phyloP scores from a whole-genome alignment of 2,113 vertebrate genomes.

The Prochilodus magdalenae region DNA sequence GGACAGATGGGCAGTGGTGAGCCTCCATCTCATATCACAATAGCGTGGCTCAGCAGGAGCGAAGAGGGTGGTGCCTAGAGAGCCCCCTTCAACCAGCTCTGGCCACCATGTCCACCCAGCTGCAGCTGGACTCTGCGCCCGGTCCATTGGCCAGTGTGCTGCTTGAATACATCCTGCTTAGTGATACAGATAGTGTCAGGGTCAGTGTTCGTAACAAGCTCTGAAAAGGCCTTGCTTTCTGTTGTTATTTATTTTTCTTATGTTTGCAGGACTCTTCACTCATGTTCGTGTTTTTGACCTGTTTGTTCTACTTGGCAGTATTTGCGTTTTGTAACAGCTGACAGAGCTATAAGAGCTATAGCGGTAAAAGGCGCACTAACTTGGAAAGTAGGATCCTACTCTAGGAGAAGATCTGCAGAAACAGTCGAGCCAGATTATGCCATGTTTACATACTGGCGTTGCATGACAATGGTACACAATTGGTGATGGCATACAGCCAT shows the following conservation, averaged over 20 bases:
- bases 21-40: slow-evolving; percentile 49
- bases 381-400: too few relatives aligned
- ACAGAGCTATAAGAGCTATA: too few relatives aligned
- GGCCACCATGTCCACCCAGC: slow-evolving; percentile 2
- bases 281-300: too few relatives aligned
- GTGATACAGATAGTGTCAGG: neutral
- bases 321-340: too few relatives aligned
- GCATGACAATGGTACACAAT: too few relatives aligned
- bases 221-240: neutral
- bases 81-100: neutral
- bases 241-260: neutral
- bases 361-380: too few relatives aligned
- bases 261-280: too few relatives aligned
- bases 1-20: slow-evolving; percentile 54
- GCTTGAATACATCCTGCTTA: slow-evolving; percentile 4
- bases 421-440: too few relatives aligned
- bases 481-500: too few relatives aligned
- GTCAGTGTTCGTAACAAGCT: neutral
- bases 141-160: neutral
- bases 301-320: too few relatives aligned
- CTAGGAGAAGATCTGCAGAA: too few relatives aligned
- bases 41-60: slow-evolving; percentile 48
- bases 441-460: too few relatives aligned
- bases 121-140: slow-evolving; percentile 22
- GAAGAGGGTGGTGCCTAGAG: slow-evolving; percentile 41